Conservation (phyloP, 2,113 vertebrate species). For the Tursiops truncatus region DNA sequence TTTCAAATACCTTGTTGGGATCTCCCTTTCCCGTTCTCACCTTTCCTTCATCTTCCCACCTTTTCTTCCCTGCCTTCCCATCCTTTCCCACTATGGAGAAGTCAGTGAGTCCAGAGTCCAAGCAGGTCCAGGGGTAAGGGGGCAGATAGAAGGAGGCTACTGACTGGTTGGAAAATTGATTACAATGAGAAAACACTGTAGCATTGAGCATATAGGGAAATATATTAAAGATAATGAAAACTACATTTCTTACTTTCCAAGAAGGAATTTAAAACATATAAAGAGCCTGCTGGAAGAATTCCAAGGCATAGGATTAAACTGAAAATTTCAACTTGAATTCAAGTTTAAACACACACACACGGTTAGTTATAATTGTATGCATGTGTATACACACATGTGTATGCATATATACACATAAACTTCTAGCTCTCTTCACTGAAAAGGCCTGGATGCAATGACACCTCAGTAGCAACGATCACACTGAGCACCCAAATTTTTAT, state of each 20-base stretch:
- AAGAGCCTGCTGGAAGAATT: background rate
- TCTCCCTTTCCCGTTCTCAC: background rate
- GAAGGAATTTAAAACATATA: background rate
- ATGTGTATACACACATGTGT: background rate
- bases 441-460: background rate
- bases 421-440: background rate
- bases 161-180: background rate
- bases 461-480: background rate
- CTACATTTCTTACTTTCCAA: background rate
- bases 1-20: background rate
- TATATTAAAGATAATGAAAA: background rate
- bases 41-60: background rate
- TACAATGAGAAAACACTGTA: background rate
- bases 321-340: background rate
- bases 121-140: background rate
- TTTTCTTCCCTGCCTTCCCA: background rate
- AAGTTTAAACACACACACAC: background rate
- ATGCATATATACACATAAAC: background rate
- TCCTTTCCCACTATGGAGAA: background rate
- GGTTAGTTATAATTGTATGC: background rate
- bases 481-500: background rate
- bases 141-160: background rate
- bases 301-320: background rate
- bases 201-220: background rate
- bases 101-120: background rate